Conservation (phyloP, 37 sponge, comb jelly and placozoan species). For the Haliclona indistincta region DNA sequence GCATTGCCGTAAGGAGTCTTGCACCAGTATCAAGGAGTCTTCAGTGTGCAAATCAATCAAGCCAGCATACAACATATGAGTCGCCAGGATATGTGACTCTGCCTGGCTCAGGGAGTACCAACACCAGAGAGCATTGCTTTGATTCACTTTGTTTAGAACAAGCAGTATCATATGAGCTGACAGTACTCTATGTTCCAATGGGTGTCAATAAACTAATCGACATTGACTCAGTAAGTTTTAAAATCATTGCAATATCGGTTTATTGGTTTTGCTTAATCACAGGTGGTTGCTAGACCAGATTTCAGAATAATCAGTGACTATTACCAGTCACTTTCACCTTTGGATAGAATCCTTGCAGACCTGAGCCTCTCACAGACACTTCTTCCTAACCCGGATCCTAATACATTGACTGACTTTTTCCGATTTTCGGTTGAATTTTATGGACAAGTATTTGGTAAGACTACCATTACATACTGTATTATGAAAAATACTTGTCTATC, state of each 20-base stretch:
- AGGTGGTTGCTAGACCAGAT: constrained; percentile 36
- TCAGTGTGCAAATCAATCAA: background rate
- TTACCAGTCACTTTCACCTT: background rate
- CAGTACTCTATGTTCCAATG: background rate
- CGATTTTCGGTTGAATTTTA: constrained; percentile 65
- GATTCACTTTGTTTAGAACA: too few species aligned
- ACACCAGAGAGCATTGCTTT: background rate
- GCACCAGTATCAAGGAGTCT: background rate
- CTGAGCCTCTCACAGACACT: background rate
- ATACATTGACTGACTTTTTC: too few species aligned
- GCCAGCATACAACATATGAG: background rate
- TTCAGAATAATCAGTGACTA: constrained; percentile 1
- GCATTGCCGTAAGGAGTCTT: too few species aligned
- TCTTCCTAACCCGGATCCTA: background rate
- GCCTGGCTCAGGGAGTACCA: background rate
- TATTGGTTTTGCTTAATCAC: background rate
- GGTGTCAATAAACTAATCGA: background rate
- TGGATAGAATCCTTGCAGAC: background rate
- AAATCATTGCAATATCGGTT: background rate
- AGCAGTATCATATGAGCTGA: background rate
- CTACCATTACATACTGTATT: background rate
- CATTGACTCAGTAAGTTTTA: background rate
- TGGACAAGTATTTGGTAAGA: constrained; percentile 52
- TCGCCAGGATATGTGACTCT: background rate
- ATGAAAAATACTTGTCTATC: background rate